These are phyloP conservation scores for Lemur catta DNA, from an alignment of 2,797 vertebrate species.

Conservation along the genomic window DNA sequence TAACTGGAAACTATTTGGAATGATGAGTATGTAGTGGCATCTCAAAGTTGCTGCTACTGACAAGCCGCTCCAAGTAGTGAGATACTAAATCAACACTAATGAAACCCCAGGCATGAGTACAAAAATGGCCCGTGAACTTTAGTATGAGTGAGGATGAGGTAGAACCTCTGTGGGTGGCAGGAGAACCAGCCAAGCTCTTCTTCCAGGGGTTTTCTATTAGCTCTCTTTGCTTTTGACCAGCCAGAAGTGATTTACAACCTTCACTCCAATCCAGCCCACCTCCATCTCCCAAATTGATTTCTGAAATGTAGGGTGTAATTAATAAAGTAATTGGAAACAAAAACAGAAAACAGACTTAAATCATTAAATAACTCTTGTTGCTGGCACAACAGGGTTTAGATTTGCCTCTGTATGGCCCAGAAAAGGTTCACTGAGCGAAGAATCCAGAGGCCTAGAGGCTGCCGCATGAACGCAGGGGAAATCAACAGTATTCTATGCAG, in stretches of 20 bases:
- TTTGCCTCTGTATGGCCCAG: not conserved
- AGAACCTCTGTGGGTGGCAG: fast-evolving
- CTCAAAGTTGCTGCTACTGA: not conserved
- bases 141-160: not conserved
- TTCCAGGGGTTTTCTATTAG: not conserved
- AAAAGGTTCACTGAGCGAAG: not conserved
- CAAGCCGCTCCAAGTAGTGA: not conserved
- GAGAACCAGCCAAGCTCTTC: not conserved
- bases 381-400: not conserved
- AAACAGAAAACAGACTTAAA: not conserved
- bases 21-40: not conserved
- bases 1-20: not conserved
- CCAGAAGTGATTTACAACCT: not conserved
- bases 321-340: not conserved
- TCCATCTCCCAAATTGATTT: not conserved
- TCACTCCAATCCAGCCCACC: not conserved
- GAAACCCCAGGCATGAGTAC: not conserved
- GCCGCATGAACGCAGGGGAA: not conserved
- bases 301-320: not conserved
- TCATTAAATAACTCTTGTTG: not conserved
- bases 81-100: not conserved
- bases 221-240: not conserved
- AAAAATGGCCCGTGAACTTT: not conserved
- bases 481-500: not conserved
- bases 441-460: not conserved